Evolutionary conservation across 23 tunicate genomes (phyloP), one percentile per base, ranked within the genome.

Genomic region (Botrylloides violaceus): DNA sequence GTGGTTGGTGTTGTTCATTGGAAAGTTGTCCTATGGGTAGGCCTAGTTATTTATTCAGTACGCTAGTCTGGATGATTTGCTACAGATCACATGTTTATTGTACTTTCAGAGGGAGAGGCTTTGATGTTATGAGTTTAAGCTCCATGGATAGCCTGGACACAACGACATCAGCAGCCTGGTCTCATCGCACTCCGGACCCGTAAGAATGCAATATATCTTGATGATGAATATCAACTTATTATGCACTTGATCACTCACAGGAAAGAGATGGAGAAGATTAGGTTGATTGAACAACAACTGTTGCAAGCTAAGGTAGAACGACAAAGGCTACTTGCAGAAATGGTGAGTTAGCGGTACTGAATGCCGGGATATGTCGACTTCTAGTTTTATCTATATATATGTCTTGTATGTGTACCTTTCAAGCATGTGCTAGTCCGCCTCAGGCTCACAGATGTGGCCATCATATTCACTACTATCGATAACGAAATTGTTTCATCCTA

Each of bases 91-190:
- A 49, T 19, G 21, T 49, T n/a, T n/a, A 15, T 60, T 60, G 18
- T 60, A 20, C 25, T 19, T 24, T 24, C 32, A 68, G 74, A 30
- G 36, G 74, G 56, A 68, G 28, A 35, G 58, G 74, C 9, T 28
- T 68, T 19, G 74, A 68, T 15, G 47, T 43, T 4, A 32, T 39
- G 27, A 83, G 90, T 61, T 70, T 83, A 23, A 66, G 97, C 57
- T 90, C 97, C 1, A 74, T 83, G 58, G 97, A 90, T 38, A 90
- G 97, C 59, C 19, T 79, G 63, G 97, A 83, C 49, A 90, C 90
- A 4, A 70, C 84, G 48, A 38, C 83, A 35, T 88, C 88, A 7
- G 78, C 81, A 7, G 78, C 81, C 20, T 88, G 96, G 88, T 81
- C 88, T 4, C 36, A 63, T 5, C 84, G 55, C 27, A 82, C 71